Evolutionary conservation across 2,888 invertebrate species (phyloP).

Genomic region (Petrolisthes cinctipes): DNA sequence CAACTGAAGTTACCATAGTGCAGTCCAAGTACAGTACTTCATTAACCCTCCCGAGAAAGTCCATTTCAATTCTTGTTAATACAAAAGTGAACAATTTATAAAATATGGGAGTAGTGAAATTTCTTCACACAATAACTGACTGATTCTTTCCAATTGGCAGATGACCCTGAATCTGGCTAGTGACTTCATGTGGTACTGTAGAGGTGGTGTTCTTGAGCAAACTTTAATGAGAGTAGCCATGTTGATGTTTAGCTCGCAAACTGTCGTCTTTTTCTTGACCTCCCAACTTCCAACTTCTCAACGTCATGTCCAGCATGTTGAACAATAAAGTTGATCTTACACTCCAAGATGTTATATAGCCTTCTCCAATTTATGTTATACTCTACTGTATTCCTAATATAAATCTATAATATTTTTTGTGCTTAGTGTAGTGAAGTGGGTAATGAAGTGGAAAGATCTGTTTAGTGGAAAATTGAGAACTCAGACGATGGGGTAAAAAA

Average conservation of each 20-base stretch:
- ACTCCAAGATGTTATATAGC: neutral
- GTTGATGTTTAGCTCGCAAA: conserved; percentile 57
- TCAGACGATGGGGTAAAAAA: too few species aligned
- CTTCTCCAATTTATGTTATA: neutral
- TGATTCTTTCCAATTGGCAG: conserved; percentile 31
- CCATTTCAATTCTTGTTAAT: too few species aligned
- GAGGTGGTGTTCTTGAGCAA: conserved; percentile 32
- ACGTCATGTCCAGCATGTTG: conserved; percentile 62
- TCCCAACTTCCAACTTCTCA: conserved; percentile 50
- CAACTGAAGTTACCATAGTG: conserved; percentile 30
- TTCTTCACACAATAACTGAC: neutral
- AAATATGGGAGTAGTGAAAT: neutral
- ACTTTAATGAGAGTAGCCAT: conserved; percentile 50
- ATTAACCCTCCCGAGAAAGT: neutral
- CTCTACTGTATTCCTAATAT: neutral
- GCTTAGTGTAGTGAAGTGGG: too few species aligned
- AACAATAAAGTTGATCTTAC: conserved; percentile 62
- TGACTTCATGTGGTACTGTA: conserved; percentile 28
- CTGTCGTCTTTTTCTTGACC: conserved; percentile 60
- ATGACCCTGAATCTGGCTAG: conserved; percentile 14
- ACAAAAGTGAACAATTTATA: too few species aligned
- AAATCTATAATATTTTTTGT: too few species aligned
- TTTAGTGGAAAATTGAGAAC: too few species aligned
- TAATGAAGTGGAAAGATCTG: neutral
- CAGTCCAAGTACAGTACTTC: neutral